These are phyloP conservation scores for Dendrolimus punctatus DNA, from an alignment of 1,140 invertebrate genomes.

Conservation along the genomic window DNA sequence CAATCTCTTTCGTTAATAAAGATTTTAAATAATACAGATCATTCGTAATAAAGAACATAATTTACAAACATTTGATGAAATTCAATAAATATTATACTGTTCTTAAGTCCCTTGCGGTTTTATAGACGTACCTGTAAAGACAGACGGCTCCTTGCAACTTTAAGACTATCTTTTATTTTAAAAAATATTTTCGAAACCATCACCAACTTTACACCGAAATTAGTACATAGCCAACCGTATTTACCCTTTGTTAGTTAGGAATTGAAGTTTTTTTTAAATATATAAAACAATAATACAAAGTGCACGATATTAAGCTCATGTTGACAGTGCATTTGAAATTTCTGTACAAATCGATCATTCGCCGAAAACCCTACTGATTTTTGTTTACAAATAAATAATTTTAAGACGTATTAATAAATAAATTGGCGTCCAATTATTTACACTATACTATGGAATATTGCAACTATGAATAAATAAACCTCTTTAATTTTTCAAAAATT, in stretches of 20 bases:
- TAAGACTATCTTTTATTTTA: too few relatives aligned
- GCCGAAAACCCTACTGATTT: too few relatives aligned
- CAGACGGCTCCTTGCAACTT: slow-evolving; percentile 19
- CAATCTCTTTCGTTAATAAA: neutral
- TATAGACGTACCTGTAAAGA: slow-evolving; percentile 63
- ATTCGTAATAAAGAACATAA: slow-evolving; percentile 22
- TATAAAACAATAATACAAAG: neutral
- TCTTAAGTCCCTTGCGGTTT: slow-evolving; percentile 44
- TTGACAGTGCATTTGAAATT: too few relatives aligned
- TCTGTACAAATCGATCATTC: too few relatives aligned
- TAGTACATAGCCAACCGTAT: slow-evolving; percentile 14
- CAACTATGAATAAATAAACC: too few relatives aligned
- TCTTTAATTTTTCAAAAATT: too few relatives aligned
- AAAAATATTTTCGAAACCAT: neutral
- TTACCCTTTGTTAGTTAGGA: slow-evolving; percentile 19
- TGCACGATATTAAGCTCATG: neutral
- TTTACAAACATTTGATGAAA: slow-evolving; percentile 18
- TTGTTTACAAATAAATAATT: too few relatives aligned
- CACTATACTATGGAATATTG: too few relatives aligned
- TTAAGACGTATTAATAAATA: too few relatives aligned
- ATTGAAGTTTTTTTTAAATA: neutral
- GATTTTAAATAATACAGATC: slow-evolving; percentile 19
- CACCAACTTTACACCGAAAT: slow-evolving; percentile 27
- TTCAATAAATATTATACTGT: slow-evolving; percentile 35
- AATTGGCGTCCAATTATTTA: too few relatives aligned